Evolutionary conservation across 92 coral and sea anemone species (phyloP).

Genomic region (Epizoanthus illoricatus): DNA sequence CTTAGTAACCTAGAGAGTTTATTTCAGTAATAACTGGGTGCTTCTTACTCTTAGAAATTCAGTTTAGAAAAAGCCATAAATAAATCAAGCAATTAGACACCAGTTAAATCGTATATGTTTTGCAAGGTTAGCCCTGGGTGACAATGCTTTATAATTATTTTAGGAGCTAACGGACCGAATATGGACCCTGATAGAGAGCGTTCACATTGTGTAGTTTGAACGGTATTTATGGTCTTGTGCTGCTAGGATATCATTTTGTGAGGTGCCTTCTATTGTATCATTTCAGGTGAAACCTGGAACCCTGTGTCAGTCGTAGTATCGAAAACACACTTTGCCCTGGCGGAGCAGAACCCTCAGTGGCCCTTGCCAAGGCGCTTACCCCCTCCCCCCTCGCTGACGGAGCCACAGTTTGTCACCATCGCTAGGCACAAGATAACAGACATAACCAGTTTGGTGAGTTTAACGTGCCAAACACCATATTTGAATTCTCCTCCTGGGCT

Average conservation of each 20-base stretch:
- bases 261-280: not conserved
- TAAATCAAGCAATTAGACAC: too few species aligned
- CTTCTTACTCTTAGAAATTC: too few species aligned
- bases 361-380: conserved; percentile 85
- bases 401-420: conserved; percentile 80
- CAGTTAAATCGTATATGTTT: too few species aligned
- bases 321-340: conserved; percentile 79
- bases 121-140: too few species aligned
- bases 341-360: conserved; percentile 93
- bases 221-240: not conserved
- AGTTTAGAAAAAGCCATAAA: too few species aligned
- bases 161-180: too few species aligned
- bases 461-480: not conserved
- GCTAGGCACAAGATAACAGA: conserved; percentile 89
- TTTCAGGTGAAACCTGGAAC: conserved; percentile 43
- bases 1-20: too few species aligned
- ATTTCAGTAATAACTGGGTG: too few species aligned
- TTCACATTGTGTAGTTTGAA: too few species aligned
- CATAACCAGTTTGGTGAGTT: conserved; percentile 81
- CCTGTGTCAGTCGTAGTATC: conserved; percentile 74
- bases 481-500: too few species aligned
- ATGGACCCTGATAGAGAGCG: too few species aligned
- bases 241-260: not conserved
- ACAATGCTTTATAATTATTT: too few species aligned
- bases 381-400: conserved; percentile 64